These are phyloP conservation scores for Rhyacophila evoluta DNA, from an alignment of 2,888 invertebrate species.

Conservation along the genomic window DNA sequence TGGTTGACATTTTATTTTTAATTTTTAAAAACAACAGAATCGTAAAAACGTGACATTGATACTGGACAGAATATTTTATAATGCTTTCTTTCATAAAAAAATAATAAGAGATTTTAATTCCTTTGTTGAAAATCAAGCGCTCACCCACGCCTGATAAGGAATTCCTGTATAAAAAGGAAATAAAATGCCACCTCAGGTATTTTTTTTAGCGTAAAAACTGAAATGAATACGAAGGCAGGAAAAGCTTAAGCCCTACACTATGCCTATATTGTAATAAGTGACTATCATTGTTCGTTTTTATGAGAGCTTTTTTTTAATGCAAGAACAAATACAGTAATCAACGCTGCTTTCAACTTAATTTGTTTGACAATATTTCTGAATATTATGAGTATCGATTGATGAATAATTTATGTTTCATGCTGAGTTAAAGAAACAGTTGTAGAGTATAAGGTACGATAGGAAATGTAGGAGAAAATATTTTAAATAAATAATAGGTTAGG, in stretches of 20 bases:
- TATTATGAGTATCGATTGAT: too few relatives aligned
- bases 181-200: background rate
- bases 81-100: background rate
- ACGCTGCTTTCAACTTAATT: too few relatives aligned
- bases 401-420: too few relatives aligned
- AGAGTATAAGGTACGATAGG: too few relatives aligned
- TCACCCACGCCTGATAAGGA: background rate
- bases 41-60: slow-evolving; percentile 1
- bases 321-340: too few relatives aligned
- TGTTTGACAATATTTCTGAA: too few relatives aligned
- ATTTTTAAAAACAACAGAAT: background rate
- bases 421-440: too few relatives aligned
- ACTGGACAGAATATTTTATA: background rate
- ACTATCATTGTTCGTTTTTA: background rate
- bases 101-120: background rate
- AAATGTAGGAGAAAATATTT: too few relatives aligned
- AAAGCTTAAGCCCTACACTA: background rate
- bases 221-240: background rate
- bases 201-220: background rate
- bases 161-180: background rate
- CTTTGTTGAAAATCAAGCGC: slow-evolving; percentile 12
- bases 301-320: background rate
- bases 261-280: background rate
- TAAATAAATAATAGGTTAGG: too few relatives aligned
- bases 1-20: too few relatives aligned